Percentiles rank a stretch among this genome's conserved stretches.
These are phyloP conservation scores for Potamilus streckersoni DNA, from an alignment of 1,140 invertebrate genomes.

Conservation along the genomic window DNA sequence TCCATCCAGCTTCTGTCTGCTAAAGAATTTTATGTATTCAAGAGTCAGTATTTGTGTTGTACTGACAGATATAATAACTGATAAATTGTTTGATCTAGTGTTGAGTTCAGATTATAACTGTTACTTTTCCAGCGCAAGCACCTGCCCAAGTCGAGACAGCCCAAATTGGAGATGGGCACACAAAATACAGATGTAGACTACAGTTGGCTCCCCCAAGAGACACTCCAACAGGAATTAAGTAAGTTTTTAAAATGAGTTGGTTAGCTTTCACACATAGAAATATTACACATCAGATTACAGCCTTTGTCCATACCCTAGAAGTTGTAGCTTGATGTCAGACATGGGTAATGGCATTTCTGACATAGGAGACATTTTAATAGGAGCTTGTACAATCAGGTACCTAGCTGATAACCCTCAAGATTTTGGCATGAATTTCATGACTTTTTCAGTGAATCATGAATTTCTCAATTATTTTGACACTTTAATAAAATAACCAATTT, in stretches of 20 bases:
- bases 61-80: background rate
- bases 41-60: background rate
- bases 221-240: constrained; percentile 54
- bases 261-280: no score
- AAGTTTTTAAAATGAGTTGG: constrained; percentile 22
- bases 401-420: no score
- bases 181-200: constrained; percentile 89
- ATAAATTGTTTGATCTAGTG: background rate
- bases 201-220: constrained; percentile 96
- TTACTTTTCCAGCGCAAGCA: constrained; percentile 56
- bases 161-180: constrained; percentile 81
- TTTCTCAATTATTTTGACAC: no score
- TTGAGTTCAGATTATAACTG: background rate
- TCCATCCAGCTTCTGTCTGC: no score
- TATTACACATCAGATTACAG: background rate
- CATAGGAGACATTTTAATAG: background rate
- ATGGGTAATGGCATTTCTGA: background rate
- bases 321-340: no score
- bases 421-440: no score
- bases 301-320: background rate
- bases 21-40: background rate
- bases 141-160: constrained; percentile 71
- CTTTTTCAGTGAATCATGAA: no score
- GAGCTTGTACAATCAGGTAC: background rate
- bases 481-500: no score